Conservation (phyloP, 1,140 invertebrate genomes). For the Penaeus japonicus region DNA sequence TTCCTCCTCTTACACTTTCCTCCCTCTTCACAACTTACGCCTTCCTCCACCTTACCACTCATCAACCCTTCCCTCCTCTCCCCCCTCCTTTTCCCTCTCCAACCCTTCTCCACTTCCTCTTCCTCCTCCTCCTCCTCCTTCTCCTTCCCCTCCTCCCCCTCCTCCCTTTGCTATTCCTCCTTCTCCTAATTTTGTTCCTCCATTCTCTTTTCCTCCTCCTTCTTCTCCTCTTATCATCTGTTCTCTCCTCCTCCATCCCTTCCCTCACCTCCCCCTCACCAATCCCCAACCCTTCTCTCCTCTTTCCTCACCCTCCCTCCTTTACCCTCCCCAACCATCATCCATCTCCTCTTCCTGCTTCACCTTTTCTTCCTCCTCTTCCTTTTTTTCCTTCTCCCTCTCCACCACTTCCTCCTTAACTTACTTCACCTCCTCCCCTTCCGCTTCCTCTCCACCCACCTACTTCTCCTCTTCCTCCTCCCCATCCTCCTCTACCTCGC, state of each 20-base stretch:
- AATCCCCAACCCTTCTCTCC: neutral
- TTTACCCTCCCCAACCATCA: neutral
- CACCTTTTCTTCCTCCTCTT: neutral
- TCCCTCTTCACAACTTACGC: too few species aligned
- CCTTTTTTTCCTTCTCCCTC: neutral
- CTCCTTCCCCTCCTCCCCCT: neutral
- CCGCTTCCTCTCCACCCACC: neutral
- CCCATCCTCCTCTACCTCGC: neutral
- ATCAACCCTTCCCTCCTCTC: too few species aligned
- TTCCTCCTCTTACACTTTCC: too few species aligned
- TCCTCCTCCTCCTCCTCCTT: too few species aligned
- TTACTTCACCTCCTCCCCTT: neutral
- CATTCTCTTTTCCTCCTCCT: neutral
- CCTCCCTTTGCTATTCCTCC: too few species aligned
- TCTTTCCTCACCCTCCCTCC: neutral
- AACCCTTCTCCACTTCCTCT: too few species aligned
- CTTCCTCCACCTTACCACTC: too few species aligned
- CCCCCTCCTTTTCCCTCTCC: too few species aligned
- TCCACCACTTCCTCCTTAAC: neutral
- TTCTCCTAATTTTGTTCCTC: too few species aligned
- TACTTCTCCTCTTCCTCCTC: neutral
- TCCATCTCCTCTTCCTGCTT: neutral
- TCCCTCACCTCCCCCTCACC: neutral
- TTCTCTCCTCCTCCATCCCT: neutral
- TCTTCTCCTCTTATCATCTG: neutral